A percentile compares a stretch with the other conserved stretches of the same genome.
Evolutionary conservation across 2,113 vertebrate species (phyloP).

Genomic region (Dipodomys merriami): DNA sequence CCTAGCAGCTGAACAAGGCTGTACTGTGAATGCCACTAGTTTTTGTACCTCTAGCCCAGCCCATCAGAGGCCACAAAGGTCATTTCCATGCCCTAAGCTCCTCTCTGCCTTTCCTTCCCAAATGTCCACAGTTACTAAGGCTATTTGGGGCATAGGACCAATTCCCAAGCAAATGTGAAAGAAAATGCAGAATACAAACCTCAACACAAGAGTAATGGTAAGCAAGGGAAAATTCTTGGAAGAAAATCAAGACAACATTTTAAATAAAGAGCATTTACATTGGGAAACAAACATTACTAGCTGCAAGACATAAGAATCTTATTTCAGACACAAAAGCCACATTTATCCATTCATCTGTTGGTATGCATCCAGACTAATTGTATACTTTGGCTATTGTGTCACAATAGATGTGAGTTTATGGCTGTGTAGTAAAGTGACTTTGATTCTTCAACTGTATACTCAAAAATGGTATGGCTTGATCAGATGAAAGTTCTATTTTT

Average conservation of each 20-base stretch:
- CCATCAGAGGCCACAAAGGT: neutral
- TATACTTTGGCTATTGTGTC: no score
- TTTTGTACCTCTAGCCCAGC: neutral
- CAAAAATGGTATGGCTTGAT: no score
- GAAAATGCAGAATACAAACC: neutral
- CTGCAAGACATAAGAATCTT: neutral
- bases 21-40: neutral
- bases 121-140: neutral
- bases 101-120: neutral
- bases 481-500: no score
- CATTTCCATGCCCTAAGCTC: neutral
- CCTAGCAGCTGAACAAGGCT: neutral
- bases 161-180: neutral
- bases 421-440: no score
- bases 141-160: neutral
- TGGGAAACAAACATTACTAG: neutral
- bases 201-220: neutral
- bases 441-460: no score
- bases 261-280: neutral
- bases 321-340: slow-evolving; percentile 1
- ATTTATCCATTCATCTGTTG: neutral
- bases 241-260: neutral
- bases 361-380: no score
- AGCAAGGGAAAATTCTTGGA: neutral
- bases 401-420: no score